Base-by-base conservation (phyloP, 1,140 invertebrate genomes). In the Papilio machaon region DNA sequence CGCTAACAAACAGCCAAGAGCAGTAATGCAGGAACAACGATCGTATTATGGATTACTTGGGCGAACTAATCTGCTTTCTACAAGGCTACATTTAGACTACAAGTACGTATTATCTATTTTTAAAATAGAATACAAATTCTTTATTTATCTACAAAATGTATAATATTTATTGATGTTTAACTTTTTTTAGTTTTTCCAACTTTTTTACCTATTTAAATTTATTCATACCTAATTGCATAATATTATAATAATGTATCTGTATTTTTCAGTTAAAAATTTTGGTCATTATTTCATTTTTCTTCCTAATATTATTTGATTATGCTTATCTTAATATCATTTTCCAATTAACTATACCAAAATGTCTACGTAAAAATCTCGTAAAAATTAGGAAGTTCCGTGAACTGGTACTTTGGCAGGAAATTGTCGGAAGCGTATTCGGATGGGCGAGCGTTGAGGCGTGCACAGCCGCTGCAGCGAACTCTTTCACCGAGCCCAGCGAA, bases 361-460 rank as follows among this genome's bases (percentile, higher is more conserved):
- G 64, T 7, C 60, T 35, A 11, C 3, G 23, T 70, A 70, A 35
- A 38, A 70, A 15, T 70, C 7, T 70, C 5, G 23, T 15, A 70
- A 70, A 70, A 35, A 35, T 70, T 15, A 70, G 64, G 19, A 70
- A 70, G 3, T 70, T 15, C 64, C 13, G 30, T 70, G 30, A 8
- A 15, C 15, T 17, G 17, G 54, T 70, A 70, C 23, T 52, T 35
- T 30, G n/a, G 47, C 11, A 76, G 46, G 43, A 46, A 76, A 76
- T 76, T 76, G 74, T 23, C 46, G 23, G 74, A 76, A 76, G 74
- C 74, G 74, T 47, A 76, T 76, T 52, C 47, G 74, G 19, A 52
- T 76, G 23, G 19, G 17, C 7, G 47, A 54, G 46, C 74, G 47
- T 49, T 52, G 43, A 76, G 19, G 74, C 74, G 46, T 49, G 47